Base-by-base conservation (phyloP, 2,113 vertebrate species). In the Odontesthes bonariensis region DNA sequence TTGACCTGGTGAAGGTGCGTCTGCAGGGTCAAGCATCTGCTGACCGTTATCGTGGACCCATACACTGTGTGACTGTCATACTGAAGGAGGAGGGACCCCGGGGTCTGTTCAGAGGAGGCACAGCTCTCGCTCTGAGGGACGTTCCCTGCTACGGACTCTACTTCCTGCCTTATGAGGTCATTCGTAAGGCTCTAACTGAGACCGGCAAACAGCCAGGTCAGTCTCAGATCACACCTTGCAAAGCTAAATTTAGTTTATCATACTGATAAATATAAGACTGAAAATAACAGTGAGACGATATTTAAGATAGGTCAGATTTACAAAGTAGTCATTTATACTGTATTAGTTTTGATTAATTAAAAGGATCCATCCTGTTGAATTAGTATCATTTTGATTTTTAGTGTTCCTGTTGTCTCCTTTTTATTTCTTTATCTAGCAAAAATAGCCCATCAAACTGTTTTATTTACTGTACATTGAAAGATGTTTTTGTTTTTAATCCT, bases 1-100 rank as follows among this genome's bases (percentile, higher is more conserved):
- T 94, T 4, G 96, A 97, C 84, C 92, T 97, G 84, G 92, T 96
- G 81, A 96, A 97, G 89, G 95, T 96, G 53, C 94, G 95, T 13
- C 85, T 96, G 19, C 96, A 96, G 91, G 95, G 93, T 79, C 95
- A 96, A 77, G 93, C 80, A n/a, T 0, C 49, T 2, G 16, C 63
- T 0, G 3, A 68, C 2, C 82, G 55, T 19, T 96, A 95, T 84
- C 81, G 72, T 6, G 95, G 96, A 0, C 93, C 95, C 0, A 0
- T 93, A 59, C 94, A 95, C 81, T 96, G 96, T 27, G 81, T 92
- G 0, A 23, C 81, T 1, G 73, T 85, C 74, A 94, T 96, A 69
- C 63, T 95, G 53, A 91, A 5, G 74, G 82, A 94, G 72, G 94
- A 96, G 1, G 96, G 96, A 0, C 69, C 75, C 9, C 67, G 47